phyloP scores from a whole-genome alignment of 2,888 invertebrate species.

The Drosophila diplacantha region DNA sequence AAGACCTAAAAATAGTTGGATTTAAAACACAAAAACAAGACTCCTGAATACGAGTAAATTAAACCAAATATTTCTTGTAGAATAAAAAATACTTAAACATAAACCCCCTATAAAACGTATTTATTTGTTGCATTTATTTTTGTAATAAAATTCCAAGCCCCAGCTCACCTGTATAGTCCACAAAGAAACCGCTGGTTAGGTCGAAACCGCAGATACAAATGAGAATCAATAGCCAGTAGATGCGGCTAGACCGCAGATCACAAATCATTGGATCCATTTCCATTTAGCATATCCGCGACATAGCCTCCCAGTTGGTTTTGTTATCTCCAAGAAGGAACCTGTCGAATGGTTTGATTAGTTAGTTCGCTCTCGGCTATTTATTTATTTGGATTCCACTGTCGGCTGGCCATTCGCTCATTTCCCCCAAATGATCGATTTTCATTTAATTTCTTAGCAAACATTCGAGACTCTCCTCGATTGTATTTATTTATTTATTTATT shows the following conservation, averaged over 20 bases:
- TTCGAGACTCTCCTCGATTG: conserved; percentile 19
- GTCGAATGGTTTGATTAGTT: conserved; percentile 24
- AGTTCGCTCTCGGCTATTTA: conserved; percentile 22
- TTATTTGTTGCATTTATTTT: neutral
- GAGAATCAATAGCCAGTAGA: conserved; percentile 35
- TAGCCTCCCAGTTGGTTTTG: conserved; percentile 8
- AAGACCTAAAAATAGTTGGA: neutral
- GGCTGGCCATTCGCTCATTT: conserved; percentile 23
- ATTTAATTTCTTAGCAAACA: conserved; percentile 56
- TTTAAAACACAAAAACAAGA: neutral
- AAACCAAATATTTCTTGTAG: neutral
- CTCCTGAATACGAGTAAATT: fast-evolving
- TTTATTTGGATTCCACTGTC: conserved; percentile 35
- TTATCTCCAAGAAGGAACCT: conserved; percentile 27
- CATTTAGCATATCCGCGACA: conserved; percentile 23
- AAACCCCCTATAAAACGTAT: neutral
- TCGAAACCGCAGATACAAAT: conserved; percentile 33
- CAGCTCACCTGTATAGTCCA: conserved; percentile 65
- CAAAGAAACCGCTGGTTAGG: conserved; percentile 45
- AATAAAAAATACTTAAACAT: neutral
- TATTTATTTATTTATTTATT: conserved; percentile 54
- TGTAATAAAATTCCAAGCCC: neutral
- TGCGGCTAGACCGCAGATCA: conserved; percentile 34
- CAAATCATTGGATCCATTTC: conserved; percentile 26
- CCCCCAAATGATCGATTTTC: conserved; percentile 59